phyloP scores from a whole-genome alignment of 2,888 invertebrate species.

The Calephelis perditalis region DNA sequence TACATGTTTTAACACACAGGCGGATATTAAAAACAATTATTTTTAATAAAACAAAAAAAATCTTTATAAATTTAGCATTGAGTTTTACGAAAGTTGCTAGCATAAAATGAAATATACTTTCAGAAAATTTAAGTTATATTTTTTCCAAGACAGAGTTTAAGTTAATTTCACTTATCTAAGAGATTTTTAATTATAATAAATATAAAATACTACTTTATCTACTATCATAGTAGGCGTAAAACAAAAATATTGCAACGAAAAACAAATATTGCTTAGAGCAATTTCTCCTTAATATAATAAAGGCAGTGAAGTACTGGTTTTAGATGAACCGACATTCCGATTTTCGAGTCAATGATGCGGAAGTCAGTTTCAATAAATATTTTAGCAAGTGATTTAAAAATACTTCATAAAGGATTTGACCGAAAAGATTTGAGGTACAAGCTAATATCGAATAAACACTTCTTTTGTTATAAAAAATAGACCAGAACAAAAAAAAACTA shows the following conservation, averaged over 20 bases:
- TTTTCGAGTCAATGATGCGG: constrained; percentile 18
- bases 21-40: too few relatives aligned
- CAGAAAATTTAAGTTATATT: background rate
- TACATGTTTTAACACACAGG: too few relatives aligned
- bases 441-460: too few relatives aligned
- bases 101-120: too few relatives aligned
- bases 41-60: too few relatives aligned
- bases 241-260: constrained; percentile 46
- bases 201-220: constrained; percentile 17
- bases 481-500: too few relatives aligned
- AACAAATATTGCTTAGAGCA: constrained; percentile 48
- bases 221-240: constrained; percentile 31
- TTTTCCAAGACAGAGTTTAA: constrained; percentile 1
- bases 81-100: too few relatives aligned
- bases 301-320: constrained; percentile 72
- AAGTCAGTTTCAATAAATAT: constrained; percentile 7
- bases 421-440: too few relatives aligned
- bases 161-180: constrained; percentile 3
- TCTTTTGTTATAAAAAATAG: too few relatives aligned
- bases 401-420: background rate
- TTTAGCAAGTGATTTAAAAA: constrained; percentile 26
- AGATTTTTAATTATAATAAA: constrained; percentile 14
- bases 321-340: constrained; percentile 37
- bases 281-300: constrained; percentile 38
- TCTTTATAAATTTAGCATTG: too few relatives aligned